Conservation (phyloP, 2,113 vertebrate species). For the Pangasianodon hypophthalmus region DNA sequence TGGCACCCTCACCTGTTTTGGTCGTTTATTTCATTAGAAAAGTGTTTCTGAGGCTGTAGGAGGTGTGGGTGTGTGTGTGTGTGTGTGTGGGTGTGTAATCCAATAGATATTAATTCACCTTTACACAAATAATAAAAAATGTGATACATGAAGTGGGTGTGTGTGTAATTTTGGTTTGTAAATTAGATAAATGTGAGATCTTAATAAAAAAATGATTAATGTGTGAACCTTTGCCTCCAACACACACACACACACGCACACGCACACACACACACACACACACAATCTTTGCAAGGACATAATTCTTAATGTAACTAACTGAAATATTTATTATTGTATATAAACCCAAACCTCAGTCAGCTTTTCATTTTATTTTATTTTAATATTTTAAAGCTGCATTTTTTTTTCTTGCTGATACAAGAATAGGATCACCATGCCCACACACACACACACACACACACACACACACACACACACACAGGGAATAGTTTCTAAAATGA, state of each 20-base stretch:
- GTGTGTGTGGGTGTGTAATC: too few relatives aligned
- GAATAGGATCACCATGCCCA: not conserved
- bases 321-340: not conserved
- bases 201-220: too few relatives aligned
- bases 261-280: not conserved
- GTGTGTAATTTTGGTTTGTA: too few relatives aligned
- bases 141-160: too few relatives aligned
- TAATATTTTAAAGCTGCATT: not conserved
- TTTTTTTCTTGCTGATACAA: not conserved
- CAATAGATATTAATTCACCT: too few relatives aligned
- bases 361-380: too few relatives aligned
- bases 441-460: constrained; percentile 13
- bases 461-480: not conserved
- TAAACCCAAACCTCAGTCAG: not conserved
- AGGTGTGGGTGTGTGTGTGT: too few relatives aligned
- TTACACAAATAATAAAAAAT: too few relatives aligned
- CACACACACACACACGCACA: not conserved
- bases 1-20: not conserved
- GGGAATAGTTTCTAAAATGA: not conserved
- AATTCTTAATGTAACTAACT: not conserved
- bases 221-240: too few relatives aligned
- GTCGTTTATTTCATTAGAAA: not conserved
- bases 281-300: not conserved
- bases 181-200: not conserved
- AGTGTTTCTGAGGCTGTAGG: not conserved